Conservation (phyloP, 1,140 invertebrate species). For the Berghia stephanieae region DNA sequence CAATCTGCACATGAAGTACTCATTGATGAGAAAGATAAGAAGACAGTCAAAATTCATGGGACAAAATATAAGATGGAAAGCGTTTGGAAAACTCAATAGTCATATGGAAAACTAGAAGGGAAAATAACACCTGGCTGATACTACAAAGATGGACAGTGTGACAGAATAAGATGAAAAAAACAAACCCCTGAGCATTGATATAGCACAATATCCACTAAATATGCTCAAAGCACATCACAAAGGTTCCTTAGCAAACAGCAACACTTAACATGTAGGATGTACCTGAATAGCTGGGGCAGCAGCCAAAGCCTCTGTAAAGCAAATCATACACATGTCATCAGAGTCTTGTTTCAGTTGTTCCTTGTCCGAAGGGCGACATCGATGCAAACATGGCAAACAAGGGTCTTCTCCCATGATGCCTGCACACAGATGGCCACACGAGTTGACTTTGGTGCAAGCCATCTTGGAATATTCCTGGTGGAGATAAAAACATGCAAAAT, state of each 20-base stretch:
- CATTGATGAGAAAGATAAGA: too few relatives aligned
- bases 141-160: too few relatives aligned
- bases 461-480: conserved; percentile 82
- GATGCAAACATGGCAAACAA: conserved; percentile 88
- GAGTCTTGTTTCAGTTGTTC: conserved; percentile 79
- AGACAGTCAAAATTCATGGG: too few relatives aligned
- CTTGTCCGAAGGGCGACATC: conserved; percentile 62
- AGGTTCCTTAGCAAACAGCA: neutral
- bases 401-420: conserved; percentile 84
- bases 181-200: neutral
- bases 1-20: too few relatives aligned
- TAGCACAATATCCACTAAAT: too few relatives aligned
- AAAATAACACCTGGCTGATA: too few relatives aligned
- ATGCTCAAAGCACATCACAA: neutral
- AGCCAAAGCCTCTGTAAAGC: conserved; percentile 94
- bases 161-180: neutral
- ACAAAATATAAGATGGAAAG: too few relatives aligned
- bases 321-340: conserved; percentile 99
- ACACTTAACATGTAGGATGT: conserved; percentile 17
- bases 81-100: too few relatives aligned
- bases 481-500: conserved; percentile 26
- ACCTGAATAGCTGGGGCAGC: conserved; percentile 93
- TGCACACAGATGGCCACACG: conserved; percentile 92
- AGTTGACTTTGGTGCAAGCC: conserved; percentile 83
- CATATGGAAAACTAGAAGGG: too few relatives aligned